Base-by-base conservation (phyloP, 2,113 vertebrate genomes). In the Tetraodon nigroviridis region DNA sequence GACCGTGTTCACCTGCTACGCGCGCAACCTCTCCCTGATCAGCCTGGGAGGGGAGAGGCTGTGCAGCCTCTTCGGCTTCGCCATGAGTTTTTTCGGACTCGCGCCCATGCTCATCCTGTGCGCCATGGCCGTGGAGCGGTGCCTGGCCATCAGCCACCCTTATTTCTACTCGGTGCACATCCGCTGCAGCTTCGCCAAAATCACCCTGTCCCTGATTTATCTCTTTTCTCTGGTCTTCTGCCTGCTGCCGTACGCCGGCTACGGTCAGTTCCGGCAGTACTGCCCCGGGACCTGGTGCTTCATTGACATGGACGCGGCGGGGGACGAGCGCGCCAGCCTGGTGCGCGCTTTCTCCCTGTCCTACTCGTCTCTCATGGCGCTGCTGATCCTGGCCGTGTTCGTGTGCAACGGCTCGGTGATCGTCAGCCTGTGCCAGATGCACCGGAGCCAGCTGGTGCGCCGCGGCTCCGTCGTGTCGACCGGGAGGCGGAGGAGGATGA, bases 211-310 rank as follows among this genome's bases (percentile, higher is more conserved):
- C 0, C 66, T 83, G 27, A 82, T 92, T 82, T 95, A 94, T 42
- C 19, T 86, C 29, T 92, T 93, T 69, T 90, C 91, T 6, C 52
- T 82, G 2, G 49, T 64, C 14, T 94, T 95, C 77, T 95, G 94
- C 58, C 56, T 90, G 0, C 56, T 95, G 86, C 94, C 94, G 0
- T 83, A 90, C 58, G 1, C 71, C 1, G 92, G 92, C n/a, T 80
- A 89, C 0, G 94, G 94, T 4, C 85, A 86, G 6, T 91, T 92
- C 75, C 89, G 92, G 64, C 93, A 94, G 82, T 96, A 94, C 59
- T 94, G 92, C 51, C 94, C 94, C 0, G 94, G 94, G 3, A 95
- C 93, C 0, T 96, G 94, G 94, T 95, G 94, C 63, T 96, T 93
- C 66, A 91, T 96, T 32, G 85, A 90, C 60, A 92, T 96, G 94